Percentiles rank a stretch among this genome's conserved stretches.
These are phyloP conservation scores for Herpailurus yagouaroundi DNA, from an alignment of 2,113 vertebrate species.

Conservation along the genomic window DNA sequence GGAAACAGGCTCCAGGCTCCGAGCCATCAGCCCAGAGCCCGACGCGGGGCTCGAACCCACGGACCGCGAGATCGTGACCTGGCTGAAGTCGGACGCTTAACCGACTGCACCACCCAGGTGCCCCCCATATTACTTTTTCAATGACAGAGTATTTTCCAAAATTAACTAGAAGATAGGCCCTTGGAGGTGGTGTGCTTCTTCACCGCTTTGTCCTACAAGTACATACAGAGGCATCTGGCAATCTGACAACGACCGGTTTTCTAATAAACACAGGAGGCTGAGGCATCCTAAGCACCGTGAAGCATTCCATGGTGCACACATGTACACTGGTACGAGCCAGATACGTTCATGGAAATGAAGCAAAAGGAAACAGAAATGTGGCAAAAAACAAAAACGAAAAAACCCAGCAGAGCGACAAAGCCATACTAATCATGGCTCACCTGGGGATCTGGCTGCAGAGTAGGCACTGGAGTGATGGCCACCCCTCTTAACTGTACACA, in stretches of 20 bases:
- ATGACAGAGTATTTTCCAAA: neutral
- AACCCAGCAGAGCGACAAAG: slow-evolving; percentile 79
- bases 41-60: too few relatives aligned
- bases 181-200: accelerated
- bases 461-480: slow-evolving; percentile 91
- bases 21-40: too few relatives aligned
- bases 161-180: neutral
- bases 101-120: too few relatives aligned
- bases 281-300: neutral
- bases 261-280: neutral
- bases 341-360: slow-evolving; percentile 76
- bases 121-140: neutral
- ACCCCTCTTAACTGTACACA: slow-evolving; percentile 92
- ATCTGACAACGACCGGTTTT: accelerated
- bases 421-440: slow-evolving; percentile 89
- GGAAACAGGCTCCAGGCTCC: too few relatives aligned
- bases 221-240: neutral
- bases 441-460: slow-evolving; percentile 94
- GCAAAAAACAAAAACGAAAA: slow-evolving; percentile 74
- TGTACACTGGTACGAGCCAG: slow-evolving; percentile 19
- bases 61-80: too few relatives aligned
- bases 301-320: neutral
- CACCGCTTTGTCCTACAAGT: accelerated
- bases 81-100: too few relatives aligned
- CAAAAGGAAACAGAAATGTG: slow-evolving; percentile 75